A percentile compares a stretch with the other conserved stretches of the same genome.
These are phyloP conservation scores for Tiaroga cobitis DNA, from an alignment of 2,797 vertebrate genomes.

Conservation along the genomic window DNA sequence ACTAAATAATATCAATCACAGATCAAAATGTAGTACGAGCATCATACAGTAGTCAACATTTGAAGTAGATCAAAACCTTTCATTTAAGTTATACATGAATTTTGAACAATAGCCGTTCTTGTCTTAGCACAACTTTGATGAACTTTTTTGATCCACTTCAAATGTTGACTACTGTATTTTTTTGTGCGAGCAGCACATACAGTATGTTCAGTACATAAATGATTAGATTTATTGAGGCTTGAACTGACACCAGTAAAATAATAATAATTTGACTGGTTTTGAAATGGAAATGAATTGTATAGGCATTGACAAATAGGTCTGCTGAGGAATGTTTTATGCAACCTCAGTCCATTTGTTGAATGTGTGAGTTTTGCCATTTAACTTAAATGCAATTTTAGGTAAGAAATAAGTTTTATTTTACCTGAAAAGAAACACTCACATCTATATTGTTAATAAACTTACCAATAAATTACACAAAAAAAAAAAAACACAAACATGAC, in stretches of 20 bases:
- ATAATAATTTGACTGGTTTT: not conserved
- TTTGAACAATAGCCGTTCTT: too few relatives aligned
- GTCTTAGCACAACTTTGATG: too few relatives aligned
- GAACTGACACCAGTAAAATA: not conserved
- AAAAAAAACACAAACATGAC: not conserved
- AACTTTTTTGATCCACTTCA: too few relatives aligned
- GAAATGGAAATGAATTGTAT: not conserved
- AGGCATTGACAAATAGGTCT: not conserved
- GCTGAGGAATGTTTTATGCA: not conserved
- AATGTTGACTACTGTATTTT: not conserved
- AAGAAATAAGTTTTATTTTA: not conserved
- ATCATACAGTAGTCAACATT: not conserved
- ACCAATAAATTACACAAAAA: not conserved
- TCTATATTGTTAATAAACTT: not conserved
- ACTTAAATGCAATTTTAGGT: not conserved
- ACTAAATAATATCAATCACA: not conserved
- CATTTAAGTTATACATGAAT: too few relatives aligned
- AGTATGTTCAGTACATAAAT: not conserved
- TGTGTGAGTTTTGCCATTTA: not conserved
- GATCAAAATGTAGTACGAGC: constrained; percentile 31
- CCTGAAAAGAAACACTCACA: not conserved
- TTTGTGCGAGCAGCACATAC: too few relatives aligned
- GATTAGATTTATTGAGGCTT: not conserved
- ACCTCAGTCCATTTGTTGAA: not conserved
- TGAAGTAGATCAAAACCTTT: too few relatives aligned